These are phyloP conservation scores for Drosophila mayri DNA, from an alignment of 1,140 invertebrate genomes.

Conservation along the genomic window DNA sequence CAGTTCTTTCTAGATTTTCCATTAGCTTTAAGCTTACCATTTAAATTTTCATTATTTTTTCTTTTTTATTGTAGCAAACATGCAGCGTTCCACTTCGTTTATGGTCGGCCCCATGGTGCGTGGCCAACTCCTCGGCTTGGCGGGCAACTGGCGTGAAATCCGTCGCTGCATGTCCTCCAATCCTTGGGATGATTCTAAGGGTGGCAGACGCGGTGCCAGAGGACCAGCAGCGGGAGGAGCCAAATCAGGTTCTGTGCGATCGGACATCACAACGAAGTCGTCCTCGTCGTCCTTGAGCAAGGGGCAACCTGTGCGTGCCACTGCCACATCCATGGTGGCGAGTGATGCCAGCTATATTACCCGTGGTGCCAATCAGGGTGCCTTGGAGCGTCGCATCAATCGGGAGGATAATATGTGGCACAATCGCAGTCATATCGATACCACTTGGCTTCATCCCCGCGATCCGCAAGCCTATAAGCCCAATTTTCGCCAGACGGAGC, in stretches of 20 bases:
- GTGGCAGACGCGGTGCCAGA: background rate
- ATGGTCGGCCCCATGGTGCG: background rate
- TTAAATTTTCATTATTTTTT: background rate
- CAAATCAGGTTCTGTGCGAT: background rate
- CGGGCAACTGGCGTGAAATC: background rate
- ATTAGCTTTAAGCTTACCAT: too few species aligned
- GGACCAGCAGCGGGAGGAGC: background rate
- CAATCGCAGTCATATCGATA: conserved; percentile 22
- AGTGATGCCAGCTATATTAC: background rate
- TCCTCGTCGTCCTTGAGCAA: background rate
- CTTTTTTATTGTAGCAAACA: background rate
- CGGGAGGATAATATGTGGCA: conserved; percentile 69
- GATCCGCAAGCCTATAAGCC: conserved; percentile 45
- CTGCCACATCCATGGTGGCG: conserved; percentile 16
- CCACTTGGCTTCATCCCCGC: conserved; percentile 50
- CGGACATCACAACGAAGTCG: background rate
- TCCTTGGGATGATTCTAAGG: background rate
- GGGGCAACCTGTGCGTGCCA: background rate
- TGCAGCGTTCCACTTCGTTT: conserved; percentile 8
- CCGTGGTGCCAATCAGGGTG: background rate
- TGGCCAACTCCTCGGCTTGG: background rate
- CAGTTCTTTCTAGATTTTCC: too few species aligned
- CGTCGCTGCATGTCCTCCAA: background rate
- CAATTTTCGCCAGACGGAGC: conserved; percentile 57
- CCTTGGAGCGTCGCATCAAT: conserved; percentile 14